Percentiles rank a stretch among this genome's conserved stretches.
Conservation (phyloP, 2,888 invertebrate genomes). For the Nomada goodeniana region DNA sequence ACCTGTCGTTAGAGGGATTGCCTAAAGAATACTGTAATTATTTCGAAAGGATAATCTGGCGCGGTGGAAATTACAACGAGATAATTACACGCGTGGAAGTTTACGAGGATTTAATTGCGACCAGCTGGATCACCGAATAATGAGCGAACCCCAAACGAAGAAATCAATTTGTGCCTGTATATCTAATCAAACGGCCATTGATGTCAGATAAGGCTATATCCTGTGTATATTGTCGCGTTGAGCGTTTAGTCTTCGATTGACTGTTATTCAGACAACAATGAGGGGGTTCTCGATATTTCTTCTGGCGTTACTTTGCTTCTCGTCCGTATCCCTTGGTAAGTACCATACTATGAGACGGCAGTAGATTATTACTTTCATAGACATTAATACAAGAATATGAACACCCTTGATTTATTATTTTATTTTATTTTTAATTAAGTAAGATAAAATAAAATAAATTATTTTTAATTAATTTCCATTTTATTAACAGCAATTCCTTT, state of each 20-base stretch:
- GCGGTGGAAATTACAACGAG: slow-evolving; percentile 1
- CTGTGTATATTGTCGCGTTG: background rate
- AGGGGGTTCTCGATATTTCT: slow-evolving; percentile 13
- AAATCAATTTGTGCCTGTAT: slow-evolving; percentile 11
- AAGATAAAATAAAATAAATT: too few relatives aligned
- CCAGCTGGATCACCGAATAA: slow-evolving; percentile 11
- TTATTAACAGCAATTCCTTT: too few relatives aligned
- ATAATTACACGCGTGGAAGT: background rate
- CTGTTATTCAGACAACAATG: slow-evolving; percentile 37
- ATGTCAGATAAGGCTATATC: slow-evolving; percentile 41
- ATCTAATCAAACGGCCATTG: slow-evolving; percentile 48
- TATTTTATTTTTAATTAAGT: too few relatives aligned
- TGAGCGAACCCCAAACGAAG: slow-evolving; percentile 22
- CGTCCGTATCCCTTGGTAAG: slow-evolving; percentile 39
- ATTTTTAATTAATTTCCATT: background rate
- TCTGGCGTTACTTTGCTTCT: slow-evolving; percentile 30
- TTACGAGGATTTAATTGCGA: slow-evolving; percentile 8
- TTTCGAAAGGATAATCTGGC: background rate
- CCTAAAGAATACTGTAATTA: background rate
- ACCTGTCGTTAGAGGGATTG: background rate
- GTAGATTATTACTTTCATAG: too few relatives aligned
- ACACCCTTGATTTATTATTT: background rate
- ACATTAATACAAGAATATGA: background rate
- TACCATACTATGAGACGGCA: background rate
- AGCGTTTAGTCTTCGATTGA: slow-evolving; percentile 29